Evolutionary conservation across 2,113 vertebrate species (phyloP).

Genomic region (Rafetus swinhoei): DNA sequence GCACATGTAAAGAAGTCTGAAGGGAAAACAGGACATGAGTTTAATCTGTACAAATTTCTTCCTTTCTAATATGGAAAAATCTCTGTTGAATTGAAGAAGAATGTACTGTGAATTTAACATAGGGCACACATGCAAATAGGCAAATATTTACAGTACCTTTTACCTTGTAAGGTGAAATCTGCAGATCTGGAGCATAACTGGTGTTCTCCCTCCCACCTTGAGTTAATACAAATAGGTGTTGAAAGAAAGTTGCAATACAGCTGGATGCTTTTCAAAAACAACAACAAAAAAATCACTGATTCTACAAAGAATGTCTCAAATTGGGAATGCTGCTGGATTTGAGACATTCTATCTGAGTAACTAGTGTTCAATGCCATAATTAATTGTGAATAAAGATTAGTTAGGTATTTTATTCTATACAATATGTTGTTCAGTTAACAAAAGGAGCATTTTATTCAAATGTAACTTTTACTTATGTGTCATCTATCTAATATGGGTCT

Average conservation of each 20-base stretch:
- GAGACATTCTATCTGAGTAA: neutral
- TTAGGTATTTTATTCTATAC: neutral
- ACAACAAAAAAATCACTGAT: neutral
- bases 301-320: neutral
- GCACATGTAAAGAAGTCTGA: conserved; percentile 31
- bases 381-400: neutral
- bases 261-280: neutral
- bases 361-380: neutral
- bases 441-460: neutral
- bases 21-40: conserved; percentile 31
- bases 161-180: neutral
- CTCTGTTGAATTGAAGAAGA: neutral
- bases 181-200: neutral
- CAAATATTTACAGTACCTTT: neutral
- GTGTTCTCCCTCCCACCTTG: no score
- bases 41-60: neutral
- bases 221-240: neutral
- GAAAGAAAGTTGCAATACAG: neutral
- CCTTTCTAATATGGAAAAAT: neutral
- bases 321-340: neutral
- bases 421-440: neutral
- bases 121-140: accelerated
- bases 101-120: neutral
- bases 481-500: neutral
- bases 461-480: neutral